Evolutionary conservation across 2,888 invertebrate species (phyloP), one percentile per base, ranked within the genome.

Genomic region (Orthonevra nobilis): DNA sequence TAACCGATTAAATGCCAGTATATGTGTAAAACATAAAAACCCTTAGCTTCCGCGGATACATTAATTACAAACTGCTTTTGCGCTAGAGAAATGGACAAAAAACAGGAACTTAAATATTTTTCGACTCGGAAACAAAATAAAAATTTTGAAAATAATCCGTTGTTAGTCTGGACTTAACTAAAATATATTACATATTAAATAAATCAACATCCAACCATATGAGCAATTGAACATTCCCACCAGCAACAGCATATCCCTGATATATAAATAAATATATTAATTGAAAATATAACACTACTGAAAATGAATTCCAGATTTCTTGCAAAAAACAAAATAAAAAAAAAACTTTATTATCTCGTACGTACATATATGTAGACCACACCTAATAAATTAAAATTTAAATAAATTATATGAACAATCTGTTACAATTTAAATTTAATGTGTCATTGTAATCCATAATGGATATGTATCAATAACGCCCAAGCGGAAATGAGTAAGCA

Each of bases 171-270:
- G n/a, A n/a, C n/a, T n/a, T n/a, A n/a, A 23, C 20, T 44, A 23
- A 48, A 50, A 50, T 32, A 60, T 38, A 23, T 64, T n/a, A 40
- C 46, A 30, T 26, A 50, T 36, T 6, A 61, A 44, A n/a, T n/a
- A n/a, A 34, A 42, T 50, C 32, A 14, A 72, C 38, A 30, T 73
- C 66, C 73, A n/a, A 79, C 66, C 54, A 66, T 66, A 56, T n/a
- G n/a, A 30, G 46, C 64, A 73, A 79, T 61, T 54, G 52, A 77
- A 77, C 72, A 64, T 60, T 73, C 79, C 79, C 79, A 79, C 79
- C 79, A 79, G 66, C 66, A 73, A 60, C 40, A 79, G 73, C 79
- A 79, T 79, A 79, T 79, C 73, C 79, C 54, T 50, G 54, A 73
- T 36, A 60, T 60, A 66, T 48, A 56, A 66, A 12, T 58, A 38